Evolutionary conservation across 2,113 vertebrate genomes (phyloP), one percentile per base, ranked within the genome.

Genomic region (Leptobrachium leishanense): DNA sequence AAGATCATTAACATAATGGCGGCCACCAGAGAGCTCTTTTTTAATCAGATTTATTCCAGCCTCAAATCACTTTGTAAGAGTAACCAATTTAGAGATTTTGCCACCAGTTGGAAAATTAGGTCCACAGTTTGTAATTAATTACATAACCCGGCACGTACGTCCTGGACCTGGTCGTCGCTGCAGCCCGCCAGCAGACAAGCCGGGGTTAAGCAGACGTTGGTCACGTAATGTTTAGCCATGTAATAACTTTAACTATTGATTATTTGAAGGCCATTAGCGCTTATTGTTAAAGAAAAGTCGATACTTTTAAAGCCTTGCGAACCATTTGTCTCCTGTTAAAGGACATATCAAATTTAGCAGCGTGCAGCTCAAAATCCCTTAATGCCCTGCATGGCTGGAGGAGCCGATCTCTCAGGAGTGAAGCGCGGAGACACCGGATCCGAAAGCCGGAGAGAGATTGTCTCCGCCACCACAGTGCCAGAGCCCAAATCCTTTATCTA

Each of bases 241-340:
- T 93, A 95, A 95, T 92, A 93, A 95, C 93, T 93, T 91, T 93
- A 91, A 92, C 91, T 94, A 94, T 97, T 93, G 95, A 97, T 97
- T 95, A 95, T 95, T 90, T 93, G 92, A 94, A 92, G 92, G 91
- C 94, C 95, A 95, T 96, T 95, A 96, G 94, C 91, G 91, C 91
- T 93, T 94, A 95, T 95, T 96, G 94, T 96, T 95, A 95, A 95
- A 94, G 95, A 95, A 94, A 95, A 95, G 95, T 96, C 95, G 86
- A 95, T 97, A 92, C 90, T 91, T 92, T 94, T 92, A 93, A 93
- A 95, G 93, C 92, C 90, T 91, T 79, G 90, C 84, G 91, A 91
- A 92, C 91, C 93, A 95, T 95, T 96, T 94, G 94, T 95, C 94
- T 95, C 92, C 91, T 90, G 90, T 92, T 95, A 95, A 95, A 95